phyloP scores from a whole-genome alignment of 2,113 vertebrate genomes.

The Xenotilapia leptura region DNA sequence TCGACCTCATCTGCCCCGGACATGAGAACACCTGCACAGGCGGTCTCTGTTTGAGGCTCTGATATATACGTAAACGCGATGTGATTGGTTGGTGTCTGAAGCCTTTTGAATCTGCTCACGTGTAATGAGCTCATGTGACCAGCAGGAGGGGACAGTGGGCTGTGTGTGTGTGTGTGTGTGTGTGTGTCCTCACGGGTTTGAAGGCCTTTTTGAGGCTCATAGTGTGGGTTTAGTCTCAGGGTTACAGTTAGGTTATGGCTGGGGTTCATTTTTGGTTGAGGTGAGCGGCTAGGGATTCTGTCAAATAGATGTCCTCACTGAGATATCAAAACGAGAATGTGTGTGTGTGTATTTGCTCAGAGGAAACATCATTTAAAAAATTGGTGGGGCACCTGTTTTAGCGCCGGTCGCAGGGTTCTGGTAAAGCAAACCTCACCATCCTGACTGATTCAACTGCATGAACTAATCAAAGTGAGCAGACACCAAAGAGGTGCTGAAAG shows the following conservation, averaged over 20 bases:
- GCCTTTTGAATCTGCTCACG: not conserved
- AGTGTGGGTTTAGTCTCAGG: not conserved
- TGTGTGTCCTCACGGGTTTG: not conserved
- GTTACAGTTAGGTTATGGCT: not conserved
- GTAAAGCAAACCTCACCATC: not conserved
- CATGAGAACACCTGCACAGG: not conserved
- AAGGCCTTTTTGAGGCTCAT: not conserved
- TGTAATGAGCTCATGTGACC: not conserved
- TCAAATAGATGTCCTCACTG: not conserved
- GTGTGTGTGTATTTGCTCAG: not conserved
- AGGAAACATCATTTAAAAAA: not conserved
- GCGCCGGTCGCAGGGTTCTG: not conserved
- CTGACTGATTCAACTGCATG: not conserved
- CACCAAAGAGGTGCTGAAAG: not conserved
- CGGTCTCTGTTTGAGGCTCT: not conserved
- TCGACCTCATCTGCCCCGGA: not conserved
- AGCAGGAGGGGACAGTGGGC: not conserved
- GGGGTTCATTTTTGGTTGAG: not conserved
- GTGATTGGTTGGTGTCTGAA: not conserved
- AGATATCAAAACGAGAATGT: not conserved
- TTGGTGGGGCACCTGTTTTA: accelerated
- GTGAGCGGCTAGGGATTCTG: not conserved
- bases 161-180: not conserved
- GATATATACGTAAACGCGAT: not conserved
- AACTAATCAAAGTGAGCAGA: accelerated